Evolutionary conservation across 2,113 vertebrate species (phyloP), one percentile per base, ranked within the genome.

Genomic region (Callithrix jacchus): DNA sequence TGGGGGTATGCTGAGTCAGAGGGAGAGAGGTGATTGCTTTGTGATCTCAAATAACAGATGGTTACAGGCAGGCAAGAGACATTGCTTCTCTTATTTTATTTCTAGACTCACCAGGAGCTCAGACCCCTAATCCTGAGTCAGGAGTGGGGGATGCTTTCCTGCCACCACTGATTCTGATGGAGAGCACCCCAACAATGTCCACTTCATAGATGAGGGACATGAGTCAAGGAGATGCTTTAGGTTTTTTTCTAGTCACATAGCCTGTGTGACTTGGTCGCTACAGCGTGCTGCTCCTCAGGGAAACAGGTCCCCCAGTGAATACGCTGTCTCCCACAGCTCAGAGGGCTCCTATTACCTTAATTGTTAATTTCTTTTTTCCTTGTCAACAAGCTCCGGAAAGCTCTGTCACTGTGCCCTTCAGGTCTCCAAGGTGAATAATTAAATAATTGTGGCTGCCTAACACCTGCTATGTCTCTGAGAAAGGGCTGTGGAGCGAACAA

Each of bases 291-390:
- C 49, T 81, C 70, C n/a, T 30, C 13, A 18, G 27, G 76, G 56
- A 49, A n/a, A 42, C 1, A 70, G 23, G 4, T 40, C 5, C 30
- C 27, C 71, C 35, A 1, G 49, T 16, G 3, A 47, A 52, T 40
- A 37, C 18, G 8, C 30, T 13, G 0, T 20, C 45, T 54, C 6
- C 0, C 3, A 13, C 5, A 14, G 18, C 56, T 71, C 37, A 14
- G 16, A 58, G 71, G 37, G 0, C 32, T 54, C 61, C 17, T 47
- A 3, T 17, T 25, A 16, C 58, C 45, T 47, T 37, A 18, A 3
- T 32, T n/a, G 3, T 68, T 30, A 16, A 64, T 64, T 82, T 27
- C 58, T 42, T 21, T 54, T 82, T 58, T 42, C 45, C 35, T 45
- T 79, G 27, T 52, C 45, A 56, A 2, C 5, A 56, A n/a, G 42